These are phyloP conservation scores for Zosterops japonicus DNA, from an alignment of 2,113 vertebrate species.

Conservation along the genomic window DNA sequence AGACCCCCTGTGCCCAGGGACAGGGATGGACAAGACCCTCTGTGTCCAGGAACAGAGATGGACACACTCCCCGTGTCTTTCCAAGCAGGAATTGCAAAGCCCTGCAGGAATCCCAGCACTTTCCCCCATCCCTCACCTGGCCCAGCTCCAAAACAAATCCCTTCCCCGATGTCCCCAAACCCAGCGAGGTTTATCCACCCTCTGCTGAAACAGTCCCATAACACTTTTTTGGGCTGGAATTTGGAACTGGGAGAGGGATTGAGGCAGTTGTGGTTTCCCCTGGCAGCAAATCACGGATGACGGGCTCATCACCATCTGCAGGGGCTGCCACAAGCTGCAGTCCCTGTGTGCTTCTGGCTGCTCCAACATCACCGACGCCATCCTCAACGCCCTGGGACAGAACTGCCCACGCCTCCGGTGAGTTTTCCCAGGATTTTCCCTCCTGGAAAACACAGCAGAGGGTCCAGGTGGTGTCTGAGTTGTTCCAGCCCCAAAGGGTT, in stretches of 20 bases:
- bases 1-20: too few relatives aligned
- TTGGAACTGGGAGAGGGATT: neutral
- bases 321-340: slow-evolving; percentile 94
- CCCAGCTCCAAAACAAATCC: neutral
- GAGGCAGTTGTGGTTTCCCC: neutral
- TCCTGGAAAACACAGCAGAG: fast-evolving
- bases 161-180: fast-evolving
- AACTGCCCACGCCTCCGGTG: slow-evolving; percentile 96
- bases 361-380: slow-evolving; percentile 96
- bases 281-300: slow-evolving; percentile 98
- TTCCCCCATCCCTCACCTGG: neutral
- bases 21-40: too few relatives aligned
- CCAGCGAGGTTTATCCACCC: fast-evolving
- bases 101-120: neutral
- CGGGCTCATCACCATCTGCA: slow-evolving; percentile 97
- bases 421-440: neutral
- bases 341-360: slow-evolving; percentile 97
- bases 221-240: fast-evolving
- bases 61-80: neutral
- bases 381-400: slow-evolving; percentile 94
- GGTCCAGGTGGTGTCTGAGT: fast-evolving
- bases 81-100: neutral
- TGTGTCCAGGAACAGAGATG: too few relatives aligned
- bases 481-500: fast-evolving
- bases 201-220: neutral